A percentile compares a stretch with the other conserved stretches of the same genome.
Conservation (phyloP, 2,113 vertebrate species). For the Aptenodytes patagonicus region DNA sequence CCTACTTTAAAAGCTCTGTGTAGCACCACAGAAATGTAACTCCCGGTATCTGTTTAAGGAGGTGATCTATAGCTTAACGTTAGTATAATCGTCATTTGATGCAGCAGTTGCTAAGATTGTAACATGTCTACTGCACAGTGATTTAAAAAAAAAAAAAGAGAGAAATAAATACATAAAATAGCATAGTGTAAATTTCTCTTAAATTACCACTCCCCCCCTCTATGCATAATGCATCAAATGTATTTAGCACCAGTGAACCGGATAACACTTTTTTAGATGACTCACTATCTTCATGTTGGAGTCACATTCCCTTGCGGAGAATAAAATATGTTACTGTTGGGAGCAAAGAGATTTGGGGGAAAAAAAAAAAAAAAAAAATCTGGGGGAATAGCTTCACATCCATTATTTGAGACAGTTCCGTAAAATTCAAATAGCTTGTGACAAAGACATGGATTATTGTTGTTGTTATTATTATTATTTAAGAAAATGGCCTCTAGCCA, state of each 20-base stretch:
- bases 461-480: neutral
- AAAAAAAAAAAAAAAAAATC: constrained; percentile 12
- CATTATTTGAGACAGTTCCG: neutral
- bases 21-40: constrained; percentile 26
- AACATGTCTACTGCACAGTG: constrained; percentile 3
- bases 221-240: constrained; percentile 47
- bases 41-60: constrained; percentile 46
- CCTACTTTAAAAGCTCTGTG: constrained; percentile 11
- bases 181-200: constrained; percentile 59
- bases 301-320: constrained; percentile 28
- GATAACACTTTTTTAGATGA: constrained; percentile 50
- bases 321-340: constrained; percentile 56
- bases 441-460: neutral
- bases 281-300: constrained; percentile 48
- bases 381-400: neutral
- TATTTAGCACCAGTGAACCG: constrained; percentile 54
- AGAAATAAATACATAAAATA: constrained; percentile 70
- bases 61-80: constrained; percentile 43
- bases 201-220: constrained; percentile 43
- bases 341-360: constrained; percentile 20
- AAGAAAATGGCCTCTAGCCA: constrained; percentile 37
- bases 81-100: constrained; percentile 59
- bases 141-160: neutral
- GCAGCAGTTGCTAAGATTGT: constrained; percentile 17
- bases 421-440: constrained; percentile 4